phyloP scores from a whole-genome alignment of 2,797 vertebrate genomes.

The Sebastes kiyomatsui region DNA sequence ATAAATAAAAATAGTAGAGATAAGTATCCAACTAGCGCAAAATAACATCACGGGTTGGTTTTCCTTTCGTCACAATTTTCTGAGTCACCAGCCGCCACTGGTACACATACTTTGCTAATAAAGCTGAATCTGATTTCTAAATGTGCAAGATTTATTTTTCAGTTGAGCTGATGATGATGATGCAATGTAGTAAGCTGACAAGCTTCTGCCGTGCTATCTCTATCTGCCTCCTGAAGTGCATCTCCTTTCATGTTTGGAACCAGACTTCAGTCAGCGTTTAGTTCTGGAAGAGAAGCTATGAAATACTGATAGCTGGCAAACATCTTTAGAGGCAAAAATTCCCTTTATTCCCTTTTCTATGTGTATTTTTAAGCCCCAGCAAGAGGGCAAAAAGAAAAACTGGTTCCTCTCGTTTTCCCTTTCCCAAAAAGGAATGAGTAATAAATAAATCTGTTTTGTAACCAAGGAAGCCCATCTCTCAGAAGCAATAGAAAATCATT shows the following conservation, averaged over 20 bases:
- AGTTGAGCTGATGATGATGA: neutral
- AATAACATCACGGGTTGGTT: no score
- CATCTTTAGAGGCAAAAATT: neutral
- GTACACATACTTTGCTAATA: no score
- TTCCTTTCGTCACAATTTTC: no score
- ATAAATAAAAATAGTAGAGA: no score
- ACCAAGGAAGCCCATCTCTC: conserved; percentile 9
- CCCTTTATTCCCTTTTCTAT: neutral
- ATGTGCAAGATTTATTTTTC: no score
- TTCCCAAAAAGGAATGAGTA: neutral
- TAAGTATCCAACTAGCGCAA: no score
- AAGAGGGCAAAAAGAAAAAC: neutral
- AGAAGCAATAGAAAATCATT: conserved; percentile 4
- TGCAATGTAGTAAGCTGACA: neutral
- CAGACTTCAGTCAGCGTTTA: neutral
- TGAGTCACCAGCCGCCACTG: no score
- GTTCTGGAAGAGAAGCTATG: neutral
- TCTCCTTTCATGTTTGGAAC: neutral
- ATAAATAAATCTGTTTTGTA: conserved; percentile 24
- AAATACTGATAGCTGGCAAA: conserved; percentile 4
- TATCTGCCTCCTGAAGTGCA: neutral
- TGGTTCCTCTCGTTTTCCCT: neutral
- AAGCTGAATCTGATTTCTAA: no score
- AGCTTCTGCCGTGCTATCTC: neutral
- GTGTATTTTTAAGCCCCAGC: conserved; percentile 8